Percentiles rank a stretch among this genome's conserved stretches.
These are phyloP conservation scores for Tyria jacobaeae DNA, from an alignment of 2,888 invertebrate species.

Conservation along the genomic window DNA sequence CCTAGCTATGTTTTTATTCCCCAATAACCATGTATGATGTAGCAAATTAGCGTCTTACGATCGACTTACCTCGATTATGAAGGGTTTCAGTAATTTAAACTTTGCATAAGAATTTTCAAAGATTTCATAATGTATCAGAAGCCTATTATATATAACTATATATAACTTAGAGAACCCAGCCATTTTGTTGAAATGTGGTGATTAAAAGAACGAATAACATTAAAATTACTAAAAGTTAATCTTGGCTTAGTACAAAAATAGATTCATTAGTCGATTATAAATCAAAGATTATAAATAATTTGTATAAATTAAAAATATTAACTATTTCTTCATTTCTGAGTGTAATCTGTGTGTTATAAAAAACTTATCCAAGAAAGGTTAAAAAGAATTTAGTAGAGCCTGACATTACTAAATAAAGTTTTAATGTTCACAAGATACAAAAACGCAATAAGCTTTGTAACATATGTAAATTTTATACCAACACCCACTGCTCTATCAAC, in stretches of 20 bases:
- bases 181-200: too few relatives aligned
- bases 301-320: slow-evolving; percentile 12
- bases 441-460: slow-evolving; percentile 16
- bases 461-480: slow-evolving; percentile 38
- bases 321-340: slow-evolving; percentile 1
- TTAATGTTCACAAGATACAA: slow-evolving; percentile 5
- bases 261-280: slow-evolving; percentile 2
- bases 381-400: slow-evolving; percentile 2
- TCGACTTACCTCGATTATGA: too few relatives aligned
- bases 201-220: background rate
- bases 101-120: too few relatives aligned
- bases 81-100: too few relatives aligned
- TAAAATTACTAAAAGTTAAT: background rate
- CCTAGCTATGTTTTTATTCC: too few relatives aligned
- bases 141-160: too few relatives aligned
- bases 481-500: slow-evolving; percentile 33
- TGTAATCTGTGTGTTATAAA: slow-evolving; percentile 1
- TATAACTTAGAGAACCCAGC: too few relatives aligned
- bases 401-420: background rate
- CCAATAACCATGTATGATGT: too few relatives aligned
- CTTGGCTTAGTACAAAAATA: background rate
- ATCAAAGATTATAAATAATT: background rate
- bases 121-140: too few relatives aligned
- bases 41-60: too few relatives aligned
- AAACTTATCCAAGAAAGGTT: slow-evolving; percentile 14